Evolutionary conservation across 2,113 vertebrate genomes (phyloP), one percentile per base, ranked within the genome.

Genomic region (Anhinga anhinga): DNA sequence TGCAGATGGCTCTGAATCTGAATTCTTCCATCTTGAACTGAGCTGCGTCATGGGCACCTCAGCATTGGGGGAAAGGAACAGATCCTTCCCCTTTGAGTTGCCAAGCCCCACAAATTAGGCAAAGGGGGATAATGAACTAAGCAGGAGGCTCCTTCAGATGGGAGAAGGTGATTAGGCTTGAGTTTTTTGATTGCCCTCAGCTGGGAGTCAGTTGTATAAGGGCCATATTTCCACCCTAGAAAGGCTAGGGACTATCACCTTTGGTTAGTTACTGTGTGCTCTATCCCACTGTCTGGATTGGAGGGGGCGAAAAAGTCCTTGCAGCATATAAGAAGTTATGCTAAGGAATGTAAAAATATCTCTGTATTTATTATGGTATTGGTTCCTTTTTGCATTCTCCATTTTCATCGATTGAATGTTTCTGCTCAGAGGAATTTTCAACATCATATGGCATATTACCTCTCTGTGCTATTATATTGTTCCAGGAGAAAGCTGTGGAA

Each of bases 391-490:
- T 71, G 23, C 3, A 4, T 58, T 78, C 30, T 70, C 7, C 3
- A 5, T 63, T 91, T 49, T 74, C 5, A 29, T 26, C 49, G 34
- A 71, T 22, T 49, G 34, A 47, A 15, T 90, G n/a, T 42, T 84
- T 83, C 61, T 85, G 38, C 71, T 92, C 44, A 65, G 86, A 78
- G 42, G 38, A 22, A 38, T 82, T 92, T 76, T 36, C 30, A 38
- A 5, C 6, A 16, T 42, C 0, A 0, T 32, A 8, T 15, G 90
- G 25, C 2, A 2, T 47, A 0, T 80, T 50, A 38, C 38, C 11
- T 86, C 16, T 11, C 6, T 18, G 22, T 30, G 29, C 25, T 92
- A 10, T 21, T 85, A 21, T 5, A n/a, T 55, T 45, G 7, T 30
- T 32, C 25, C 6, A 38, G 52, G 65, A 80, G 49, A 38, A 85